phyloP scores from a whole-genome alignment of 2,888 invertebrate species.

The Apamea sordens region DNA sequence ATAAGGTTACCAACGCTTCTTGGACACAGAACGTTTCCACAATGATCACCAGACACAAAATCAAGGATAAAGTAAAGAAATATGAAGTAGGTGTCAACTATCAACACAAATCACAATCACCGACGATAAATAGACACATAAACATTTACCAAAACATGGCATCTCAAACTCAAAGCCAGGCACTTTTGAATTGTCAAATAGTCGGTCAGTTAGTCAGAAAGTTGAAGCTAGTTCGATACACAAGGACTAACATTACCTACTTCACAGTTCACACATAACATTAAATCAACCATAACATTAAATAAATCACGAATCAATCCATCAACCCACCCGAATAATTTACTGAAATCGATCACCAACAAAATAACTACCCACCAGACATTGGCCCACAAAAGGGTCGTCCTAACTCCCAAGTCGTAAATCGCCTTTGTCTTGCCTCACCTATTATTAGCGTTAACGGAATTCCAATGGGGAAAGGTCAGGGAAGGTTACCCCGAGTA shows the following conservation, averaged over 20 bases:
- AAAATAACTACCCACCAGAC: constrained; percentile 33
- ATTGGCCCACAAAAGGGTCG: constrained; percentile 23
- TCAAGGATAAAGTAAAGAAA: background rate
- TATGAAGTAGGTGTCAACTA: too few relatives aligned
- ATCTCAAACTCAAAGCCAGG: too few relatives aligned
- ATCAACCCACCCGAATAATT: constrained; percentile 16
- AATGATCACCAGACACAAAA: background rate
- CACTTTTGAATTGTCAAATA: too few relatives aligned
- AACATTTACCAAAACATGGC: background rate
- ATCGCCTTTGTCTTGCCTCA: constrained; percentile 44
- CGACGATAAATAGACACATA: background rate
- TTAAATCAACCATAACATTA: too few relatives aligned
- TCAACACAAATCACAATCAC: background rate
- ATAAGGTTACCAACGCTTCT: background rate
- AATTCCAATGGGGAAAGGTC: constrained; percentile 75
- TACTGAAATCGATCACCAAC: constrained; percentile 32
- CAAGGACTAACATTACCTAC: background rate
- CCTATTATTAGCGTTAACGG: constrained; percentile 61
- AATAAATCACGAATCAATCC: constrained; percentile 8
- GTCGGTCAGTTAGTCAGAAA: too few relatives aligned
- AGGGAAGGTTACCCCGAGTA: constrained; percentile 70
- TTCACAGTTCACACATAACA: background rate
- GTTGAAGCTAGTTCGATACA: too few relatives aligned
- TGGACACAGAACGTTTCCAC: background rate
- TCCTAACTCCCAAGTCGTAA: constrained; percentile 46